Conservation (phyloP, 2,113 vertebrate species). For the Anas platyrhynchos region DNA sequence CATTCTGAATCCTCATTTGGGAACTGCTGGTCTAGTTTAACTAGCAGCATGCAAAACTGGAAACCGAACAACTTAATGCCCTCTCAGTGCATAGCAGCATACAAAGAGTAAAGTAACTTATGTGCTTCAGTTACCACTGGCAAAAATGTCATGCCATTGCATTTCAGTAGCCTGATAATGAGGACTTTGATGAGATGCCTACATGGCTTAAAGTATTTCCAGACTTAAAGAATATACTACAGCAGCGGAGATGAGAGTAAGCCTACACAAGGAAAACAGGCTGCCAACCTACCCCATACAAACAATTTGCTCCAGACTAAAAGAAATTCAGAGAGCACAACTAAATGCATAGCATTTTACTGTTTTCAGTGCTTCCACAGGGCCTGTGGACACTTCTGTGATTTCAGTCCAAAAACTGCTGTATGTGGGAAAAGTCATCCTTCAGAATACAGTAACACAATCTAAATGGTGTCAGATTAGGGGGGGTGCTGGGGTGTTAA, state of each 20-base stretch:
- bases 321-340: conserved; percentile 69
- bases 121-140: conserved; percentile 51
- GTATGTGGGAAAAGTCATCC: conserved; percentile 44
- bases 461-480: conserved; percentile 33
- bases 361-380: conserved; percentile 69
- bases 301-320: conserved; percentile 56
- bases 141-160: conserved; percentile 16
- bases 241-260: conserved; percentile 53
- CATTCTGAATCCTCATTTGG: not conserved
- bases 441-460: conserved; percentile 55
- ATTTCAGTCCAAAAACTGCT: conserved; percentile 66
- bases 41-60: conserved; percentile 50
- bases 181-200: conserved; percentile 9
- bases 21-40: conserved; percentile 65
- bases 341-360: conserved; percentile 79
- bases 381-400: conserved; percentile 71
- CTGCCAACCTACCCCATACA: conserved; percentile 58
- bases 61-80: conserved; percentile 48
- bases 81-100: conserved; percentile 65
- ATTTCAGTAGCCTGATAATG: conserved; percentile 29
- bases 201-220: conserved; percentile 30
- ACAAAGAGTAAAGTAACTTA: conserved; percentile 50
- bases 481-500: conserved; percentile 36
- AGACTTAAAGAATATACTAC: conserved; percentile 51
- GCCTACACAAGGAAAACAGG: conserved; percentile 19